Evolutionary conservation across 1,140 invertebrate species (phyloP).

Genomic region (Stegodyphus dumicola): DNA sequence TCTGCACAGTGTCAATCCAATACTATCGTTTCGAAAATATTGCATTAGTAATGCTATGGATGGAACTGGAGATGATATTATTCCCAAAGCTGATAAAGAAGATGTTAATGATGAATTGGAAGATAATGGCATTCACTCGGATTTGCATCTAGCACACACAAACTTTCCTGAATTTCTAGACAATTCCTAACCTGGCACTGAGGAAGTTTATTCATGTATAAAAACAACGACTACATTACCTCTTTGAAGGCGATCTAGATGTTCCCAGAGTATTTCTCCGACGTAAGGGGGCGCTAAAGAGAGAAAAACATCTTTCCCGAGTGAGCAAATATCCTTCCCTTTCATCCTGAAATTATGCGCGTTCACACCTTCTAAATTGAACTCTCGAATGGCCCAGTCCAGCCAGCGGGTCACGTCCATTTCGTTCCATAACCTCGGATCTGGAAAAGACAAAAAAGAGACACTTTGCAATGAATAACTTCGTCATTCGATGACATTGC

Average conservation of each 20-base stretch:
- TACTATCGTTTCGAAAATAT: too few species aligned
- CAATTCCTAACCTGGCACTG: not conserved
- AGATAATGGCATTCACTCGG: not conserved
- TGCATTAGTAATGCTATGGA: not conserved
- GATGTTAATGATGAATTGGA: not conserved
- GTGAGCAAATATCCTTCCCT: constrained; percentile 91
- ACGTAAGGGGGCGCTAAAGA: constrained; percentile 89
- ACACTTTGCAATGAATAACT: not conserved
- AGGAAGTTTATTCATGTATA: not conserved
- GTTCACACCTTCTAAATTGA: constrained; percentile 87
- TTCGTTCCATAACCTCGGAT: constrained; percentile 93
- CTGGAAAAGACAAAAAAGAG: constrained; percentile 71
- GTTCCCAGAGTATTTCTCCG: constrained; percentile 97
- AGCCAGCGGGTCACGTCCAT: constrained; percentile 93
- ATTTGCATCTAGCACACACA: not conserved
- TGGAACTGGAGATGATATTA: not conserved
- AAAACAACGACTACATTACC: constrained; percentile 74
- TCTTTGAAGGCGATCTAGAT: constrained; percentile 95
- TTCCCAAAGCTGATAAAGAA: not conserved
- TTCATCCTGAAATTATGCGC: constrained; percentile 75
- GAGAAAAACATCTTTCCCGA: constrained; percentile 92
- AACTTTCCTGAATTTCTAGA: not conserved
- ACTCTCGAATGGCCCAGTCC: constrained; percentile 92
- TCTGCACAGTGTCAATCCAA: too few species aligned
- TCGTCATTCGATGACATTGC: not conserved